Evolutionary conservation across 2,113 vertebrate species (phyloP).

Genomic region (Tamias sibiricus): DNA sequence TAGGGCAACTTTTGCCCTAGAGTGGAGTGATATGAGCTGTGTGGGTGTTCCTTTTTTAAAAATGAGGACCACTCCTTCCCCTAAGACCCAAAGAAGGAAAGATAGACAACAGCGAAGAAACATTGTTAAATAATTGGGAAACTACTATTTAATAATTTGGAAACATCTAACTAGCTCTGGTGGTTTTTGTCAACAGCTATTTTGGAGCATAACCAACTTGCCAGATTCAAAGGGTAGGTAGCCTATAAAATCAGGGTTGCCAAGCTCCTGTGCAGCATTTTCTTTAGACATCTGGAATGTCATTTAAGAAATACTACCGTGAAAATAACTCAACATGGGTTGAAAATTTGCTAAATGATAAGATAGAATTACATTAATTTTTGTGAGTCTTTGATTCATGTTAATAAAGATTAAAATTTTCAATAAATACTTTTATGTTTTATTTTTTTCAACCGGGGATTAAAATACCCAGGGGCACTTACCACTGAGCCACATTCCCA

Average conservation of each 20-base stretch:
- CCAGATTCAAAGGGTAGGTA: not conserved
- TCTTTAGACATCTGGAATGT: not conserved
- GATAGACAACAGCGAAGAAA: not conserved
- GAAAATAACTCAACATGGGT: constrained; percentile 37
- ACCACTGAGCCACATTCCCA: no score
- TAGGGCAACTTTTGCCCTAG: not conserved
- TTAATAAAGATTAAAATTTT: constrained; percentile 51
- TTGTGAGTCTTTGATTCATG: constrained; percentile 15
- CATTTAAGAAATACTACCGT: not conserved
- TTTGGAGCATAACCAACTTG: constrained; percentile 6
- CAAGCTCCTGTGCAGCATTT: not conserved
- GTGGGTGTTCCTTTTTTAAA: not conserved
- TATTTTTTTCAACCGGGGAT: no score
- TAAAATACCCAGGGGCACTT: no score
- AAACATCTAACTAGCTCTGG: not conserved
- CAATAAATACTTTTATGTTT: not conserved
- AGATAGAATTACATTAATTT: constrained; percentile 14
- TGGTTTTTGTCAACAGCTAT: not conserved
- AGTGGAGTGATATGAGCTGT: not conserved
- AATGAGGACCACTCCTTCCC: not conserved
- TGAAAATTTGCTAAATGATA: constrained; percentile 35
- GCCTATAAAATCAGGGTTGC: not conserved
- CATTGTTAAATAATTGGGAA: not conserved
- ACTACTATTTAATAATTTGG: not conserved
- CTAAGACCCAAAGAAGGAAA: not conserved